These are phyloP conservation scores for Drosophila guanche DNA, from an alignment of 1,140 invertebrate species.

Conservation along the genomic window DNA sequence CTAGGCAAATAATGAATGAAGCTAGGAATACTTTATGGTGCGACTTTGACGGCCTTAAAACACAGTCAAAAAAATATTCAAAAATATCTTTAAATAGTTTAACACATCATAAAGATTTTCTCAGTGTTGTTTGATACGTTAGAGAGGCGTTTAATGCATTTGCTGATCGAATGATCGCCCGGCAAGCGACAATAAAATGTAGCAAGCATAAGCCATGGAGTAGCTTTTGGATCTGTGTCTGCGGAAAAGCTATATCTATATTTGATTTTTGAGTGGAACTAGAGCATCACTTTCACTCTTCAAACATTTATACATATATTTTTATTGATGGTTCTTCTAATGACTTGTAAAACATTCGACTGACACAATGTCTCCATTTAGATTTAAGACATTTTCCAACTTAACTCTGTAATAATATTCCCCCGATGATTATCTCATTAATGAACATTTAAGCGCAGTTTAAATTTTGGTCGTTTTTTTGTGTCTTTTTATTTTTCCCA, in stretches of 20 bases:
- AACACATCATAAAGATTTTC: constrained; percentile 73
- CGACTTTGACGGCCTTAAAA: constrained; percentile 48
- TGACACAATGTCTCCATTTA: constrained; percentile 66
- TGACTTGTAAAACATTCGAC: constrained; percentile 39
- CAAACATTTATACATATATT: constrained; percentile 13
- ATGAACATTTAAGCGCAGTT: constrained; percentile 58
- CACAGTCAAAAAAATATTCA: constrained; percentile 35
- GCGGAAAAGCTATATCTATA: constrained; percentile 27
- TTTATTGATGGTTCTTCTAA: constrained; percentile 51
- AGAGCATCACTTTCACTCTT: constrained; percentile 64
- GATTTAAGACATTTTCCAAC: constrained; percentile 19
- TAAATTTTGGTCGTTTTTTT: constrained; percentile 9
- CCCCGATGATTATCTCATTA: constrained; percentile 63
- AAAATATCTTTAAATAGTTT: constrained; percentile 72
- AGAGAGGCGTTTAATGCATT: constrained; percentile 32
- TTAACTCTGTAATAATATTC: constrained; percentile 33
- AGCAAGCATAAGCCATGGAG: constrained; percentile 30
- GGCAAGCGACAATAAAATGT: constrained; percentile 71
- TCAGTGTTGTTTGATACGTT: constrained; percentile 38
- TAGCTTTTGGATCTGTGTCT: constrained; percentile 20
- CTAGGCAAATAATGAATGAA: background rate
- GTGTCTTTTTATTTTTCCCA: constrained; percentile 10
- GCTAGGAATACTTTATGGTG: background rate
- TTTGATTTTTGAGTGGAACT: constrained; percentile 24
- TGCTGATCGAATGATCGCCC: constrained; percentile 59